phyloP scores from a whole-genome alignment of 2,797 vertebrate genomes.

The Natrix natrix region DNA sequence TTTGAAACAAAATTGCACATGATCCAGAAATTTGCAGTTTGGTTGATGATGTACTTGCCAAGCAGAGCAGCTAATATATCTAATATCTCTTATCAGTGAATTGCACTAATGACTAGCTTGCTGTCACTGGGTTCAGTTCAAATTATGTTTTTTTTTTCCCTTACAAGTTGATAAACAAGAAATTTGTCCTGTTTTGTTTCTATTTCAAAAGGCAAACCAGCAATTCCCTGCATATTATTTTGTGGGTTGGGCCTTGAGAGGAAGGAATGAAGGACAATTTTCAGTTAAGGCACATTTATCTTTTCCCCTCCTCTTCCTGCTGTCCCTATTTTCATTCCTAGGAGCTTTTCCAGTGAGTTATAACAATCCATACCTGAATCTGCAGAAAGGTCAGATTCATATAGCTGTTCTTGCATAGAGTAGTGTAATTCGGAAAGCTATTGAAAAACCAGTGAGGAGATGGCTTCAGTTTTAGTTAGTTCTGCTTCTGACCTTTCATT shows the following conservation, averaged over 20 bases:
- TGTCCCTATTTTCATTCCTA: not conserved
- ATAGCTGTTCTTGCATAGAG: not conserved
- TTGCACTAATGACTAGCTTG: not conserved
- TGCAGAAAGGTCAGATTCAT: not conserved
- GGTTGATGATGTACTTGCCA: not conserved
- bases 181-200: not conserved
- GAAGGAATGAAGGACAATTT: not conserved
- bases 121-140: not conserved
- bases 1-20: not conserved
- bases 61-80: not conserved
- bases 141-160: not conserved
- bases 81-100: not conserved
- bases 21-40: not conserved
- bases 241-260: not conserved
- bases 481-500: not conserved
- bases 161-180: not conserved
- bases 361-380: not conserved
- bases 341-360: not conserved
- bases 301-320: not conserved
- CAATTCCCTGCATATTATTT: not conserved
- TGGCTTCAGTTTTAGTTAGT: not conserved
- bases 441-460: not conserved
- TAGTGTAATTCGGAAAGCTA: not conserved
- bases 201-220: not conserved
- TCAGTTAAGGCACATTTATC: not conserved